Evolutionary conservation across 2,113 vertebrate species (phyloP), one percentile per base, ranked within the genome.

Genomic region (Motacilla tschutschensis): DNA sequence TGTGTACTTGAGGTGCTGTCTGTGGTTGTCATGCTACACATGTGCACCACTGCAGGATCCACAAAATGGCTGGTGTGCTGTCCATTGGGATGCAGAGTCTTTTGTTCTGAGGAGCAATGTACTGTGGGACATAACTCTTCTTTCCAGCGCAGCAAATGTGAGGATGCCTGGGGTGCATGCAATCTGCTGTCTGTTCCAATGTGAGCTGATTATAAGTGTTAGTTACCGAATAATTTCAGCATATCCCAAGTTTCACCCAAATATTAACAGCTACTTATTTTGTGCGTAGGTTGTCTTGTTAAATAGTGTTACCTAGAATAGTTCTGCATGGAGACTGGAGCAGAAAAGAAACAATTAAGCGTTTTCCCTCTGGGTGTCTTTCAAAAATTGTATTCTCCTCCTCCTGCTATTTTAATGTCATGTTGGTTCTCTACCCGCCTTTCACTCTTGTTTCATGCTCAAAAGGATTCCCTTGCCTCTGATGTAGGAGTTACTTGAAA

Each of bases 301-400:
- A 66, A 71, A 54, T 77, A 74, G 72, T 14, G 69, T 84, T 84
- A 87, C 83, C 75, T 92, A 77, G 72, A 90, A 84, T 71, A 77
- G 62, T 65, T 79, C 53, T 94, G 57, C 83, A 28, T 79, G 44
- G 59, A 86, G 51, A 41, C 31, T 74, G 83, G 29, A 88, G 64
- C 48, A 86, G 81, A 86, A 88, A 92, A 92, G 83, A 90, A 84
- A 57, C 54, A 63, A 88, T 80, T 88, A 89, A 76, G 75, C 10
- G 1, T 75, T 86, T 85, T 81, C 47, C 73, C 54, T 79, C 28
- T 59, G 78, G 55, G 51, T 8, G 2, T 80, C 75, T 91, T 87
- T 91, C 33, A 91, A 75, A 93, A 87, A 19, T 40, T 10, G 20
- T 86, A 26, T 69, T 81, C 51, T 94, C 51, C 35, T 92, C 62